Conservation (phyloP, 2,888 invertebrate genomes). For the Parthenolecanium corni region DNA sequence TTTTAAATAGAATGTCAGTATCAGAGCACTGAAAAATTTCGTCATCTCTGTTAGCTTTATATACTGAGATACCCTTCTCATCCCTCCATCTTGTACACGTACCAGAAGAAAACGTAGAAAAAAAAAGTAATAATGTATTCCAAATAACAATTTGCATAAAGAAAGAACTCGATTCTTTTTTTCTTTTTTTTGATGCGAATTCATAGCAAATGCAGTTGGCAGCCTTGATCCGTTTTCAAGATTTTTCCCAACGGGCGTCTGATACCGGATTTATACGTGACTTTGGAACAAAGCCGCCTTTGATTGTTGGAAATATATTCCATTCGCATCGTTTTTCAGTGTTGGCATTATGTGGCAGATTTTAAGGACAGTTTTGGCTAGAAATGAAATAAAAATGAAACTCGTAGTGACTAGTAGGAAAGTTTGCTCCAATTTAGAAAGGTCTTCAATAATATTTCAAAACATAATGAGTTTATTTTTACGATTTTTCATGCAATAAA, state of each 20-base stretch:
- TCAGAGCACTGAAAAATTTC: too few relatives aligned
- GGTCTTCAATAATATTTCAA: too few relatives aligned
- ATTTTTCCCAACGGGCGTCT: constrained; percentile 21
- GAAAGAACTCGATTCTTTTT: not conserved
- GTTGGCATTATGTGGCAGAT: constrained; percentile 20
- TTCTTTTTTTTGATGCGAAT: constrained; percentile 5
- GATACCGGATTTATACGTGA: constrained; percentile 24
- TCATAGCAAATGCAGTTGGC: constrained; percentile 23
- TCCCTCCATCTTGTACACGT: too few relatives aligned
- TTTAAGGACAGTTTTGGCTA: constrained; percentile 4
- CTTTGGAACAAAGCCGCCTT: constrained; percentile 21
- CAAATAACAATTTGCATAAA: constrained; percentile 21
- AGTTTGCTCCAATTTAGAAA: too few relatives aligned
- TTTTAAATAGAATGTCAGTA: too few relatives aligned
- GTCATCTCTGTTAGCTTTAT: too few relatives aligned
- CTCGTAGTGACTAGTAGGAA: too few relatives aligned
- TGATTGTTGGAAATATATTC: constrained; percentile 24
- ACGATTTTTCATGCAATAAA: too few relatives aligned
- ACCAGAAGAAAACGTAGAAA: constrained; percentile 7
- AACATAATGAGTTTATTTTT: too few relatives aligned
- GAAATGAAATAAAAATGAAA: too few relatives aligned
- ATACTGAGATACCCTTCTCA: too few relatives aligned
- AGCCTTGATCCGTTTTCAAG: constrained; percentile 23
- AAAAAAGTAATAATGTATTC: constrained; percentile 22
- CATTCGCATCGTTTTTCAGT: constrained; percentile 16